A percentile compares a stretch with the other conserved stretches of the same genome.
Conservation (phyloP, 2,113 vertebrate species). For the Furnarius figulus region DNA sequence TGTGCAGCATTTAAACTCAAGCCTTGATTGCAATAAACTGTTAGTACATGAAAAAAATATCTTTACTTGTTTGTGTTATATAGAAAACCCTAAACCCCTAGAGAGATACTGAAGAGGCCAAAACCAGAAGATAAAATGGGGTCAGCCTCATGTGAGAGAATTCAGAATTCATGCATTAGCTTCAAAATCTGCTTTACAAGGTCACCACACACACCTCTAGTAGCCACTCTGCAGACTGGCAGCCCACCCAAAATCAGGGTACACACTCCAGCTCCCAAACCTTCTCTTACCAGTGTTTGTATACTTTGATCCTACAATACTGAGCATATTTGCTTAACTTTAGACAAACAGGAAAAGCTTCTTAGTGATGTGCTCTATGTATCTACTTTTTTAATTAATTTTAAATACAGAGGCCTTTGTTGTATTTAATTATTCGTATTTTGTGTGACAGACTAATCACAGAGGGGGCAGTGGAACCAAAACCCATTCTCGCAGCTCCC, state of each 20-base stretch:
- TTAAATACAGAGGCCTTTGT: background rate
- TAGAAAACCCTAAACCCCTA: background rate
- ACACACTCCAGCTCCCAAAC: background rate
- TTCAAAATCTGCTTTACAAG: background rate
- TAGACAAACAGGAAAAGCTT: background rate
- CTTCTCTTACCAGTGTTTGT: background rate
- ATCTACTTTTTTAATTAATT: background rate
- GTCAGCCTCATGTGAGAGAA: background rate
- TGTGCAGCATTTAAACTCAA: background rate
- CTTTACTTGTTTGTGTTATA: background rate
- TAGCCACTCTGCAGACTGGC: background rate
- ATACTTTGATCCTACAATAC: background rate
- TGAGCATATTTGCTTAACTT: background rate
- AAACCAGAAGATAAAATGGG: background rate
- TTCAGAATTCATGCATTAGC: background rate
- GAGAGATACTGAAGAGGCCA: background rate
- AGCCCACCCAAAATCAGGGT: background rate
- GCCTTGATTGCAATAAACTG: background rate
- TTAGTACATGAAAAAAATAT: background rate
- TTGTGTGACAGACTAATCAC: background rate
- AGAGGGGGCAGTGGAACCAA: background rate
- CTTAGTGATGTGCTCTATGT: background rate
- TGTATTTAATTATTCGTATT: background rate
- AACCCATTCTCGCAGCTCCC: background rate
- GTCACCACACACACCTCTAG: background rate